phyloP scores from a whole-genome alignment of 2,888 invertebrate species.

The Plebejus anna region DNA sequence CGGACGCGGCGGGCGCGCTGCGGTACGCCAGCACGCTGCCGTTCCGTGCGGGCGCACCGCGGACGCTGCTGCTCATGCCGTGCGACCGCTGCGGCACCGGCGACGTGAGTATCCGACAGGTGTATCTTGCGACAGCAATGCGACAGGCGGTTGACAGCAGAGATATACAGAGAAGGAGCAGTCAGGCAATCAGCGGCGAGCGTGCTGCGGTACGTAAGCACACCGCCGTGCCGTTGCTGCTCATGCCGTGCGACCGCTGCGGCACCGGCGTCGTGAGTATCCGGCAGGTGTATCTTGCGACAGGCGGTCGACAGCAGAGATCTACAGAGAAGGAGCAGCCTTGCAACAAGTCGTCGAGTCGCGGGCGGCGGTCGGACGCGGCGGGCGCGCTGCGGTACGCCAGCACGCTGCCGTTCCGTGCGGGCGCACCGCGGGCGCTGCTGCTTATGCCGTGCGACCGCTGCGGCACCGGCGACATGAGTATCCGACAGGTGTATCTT shows the following conservation, averaged over 20 bases:
- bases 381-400: slow-evolving; percentile 88
- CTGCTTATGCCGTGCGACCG: slow-evolving; percentile 89
- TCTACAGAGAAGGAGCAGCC: background rate
- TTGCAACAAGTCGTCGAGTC: slow-evolving; percentile 46
- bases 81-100: slow-evolving; percentile 84
- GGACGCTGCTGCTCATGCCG: slow-evolving; percentile 89
- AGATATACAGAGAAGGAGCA: background rate
- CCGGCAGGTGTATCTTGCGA: background rate
- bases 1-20: slow-evolving; percentile 88
- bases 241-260: slow-evolving; percentile 90
- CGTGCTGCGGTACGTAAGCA: slow-evolving; percentile 87
- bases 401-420: slow-evolving; percentile 86
- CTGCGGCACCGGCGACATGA: slow-evolving; percentile 64
- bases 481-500: background rate
- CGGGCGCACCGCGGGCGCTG: slow-evolving; percentile 91
- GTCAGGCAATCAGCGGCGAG: slow-evolving; percentile 79
- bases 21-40: slow-evolving; percentile 85
- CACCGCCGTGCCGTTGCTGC: slow-evolving; percentile 87
- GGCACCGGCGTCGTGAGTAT: slow-evolving; percentile 34
- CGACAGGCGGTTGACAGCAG: too few relatives aligned
- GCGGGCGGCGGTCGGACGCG: slow-evolving; percentile 75
- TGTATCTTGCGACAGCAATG: background rate
- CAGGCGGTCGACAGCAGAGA: too few relatives aligned
- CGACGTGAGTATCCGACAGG: slow-evolving; percentile 29
- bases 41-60: slow-evolving; percentile 91